Percentiles rank a stretch among this genome's conserved stretches.
phyloP scores from a whole-genome alignment of 2,888 invertebrate species.

The Lymantria monacha region DNA sequence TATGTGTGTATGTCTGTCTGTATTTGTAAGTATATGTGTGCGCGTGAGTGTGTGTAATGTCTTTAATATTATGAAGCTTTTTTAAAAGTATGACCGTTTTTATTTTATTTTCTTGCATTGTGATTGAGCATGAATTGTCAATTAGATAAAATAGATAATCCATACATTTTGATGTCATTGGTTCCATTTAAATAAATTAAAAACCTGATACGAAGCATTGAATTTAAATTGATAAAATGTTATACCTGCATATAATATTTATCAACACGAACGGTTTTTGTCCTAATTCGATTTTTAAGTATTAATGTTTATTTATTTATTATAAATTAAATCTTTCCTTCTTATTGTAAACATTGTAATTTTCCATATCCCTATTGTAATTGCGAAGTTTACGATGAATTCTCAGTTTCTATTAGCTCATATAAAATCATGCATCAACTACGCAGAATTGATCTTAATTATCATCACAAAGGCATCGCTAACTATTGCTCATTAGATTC shows the following conservation, averaged over 20 bases:
- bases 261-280: not conserved
- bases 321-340: no score
- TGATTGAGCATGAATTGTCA: not conserved
- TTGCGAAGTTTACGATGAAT: slow-evolving; percentile 1
- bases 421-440: slow-evolving; percentile 12
- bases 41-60: no score
- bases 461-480: slow-evolving; percentile 35
- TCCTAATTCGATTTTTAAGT: not conserved
- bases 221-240: not conserved
- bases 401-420: slow-evolving; percentile 1
- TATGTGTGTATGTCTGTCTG: no score
- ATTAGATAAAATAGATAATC: not conserved
- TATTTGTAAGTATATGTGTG: no score
- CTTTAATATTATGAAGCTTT: no score
- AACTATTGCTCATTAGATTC: slow-evolving; percentile 29
- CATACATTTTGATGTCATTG: not conserved
- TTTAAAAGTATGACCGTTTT: no score
- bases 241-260: not conserved
- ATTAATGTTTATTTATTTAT: not conserved
- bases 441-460: slow-evolving; percentile 22
- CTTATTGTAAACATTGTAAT: not conserved
- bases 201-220: not conserved
- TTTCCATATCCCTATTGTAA: not conserved
- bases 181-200: not conserved
- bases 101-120: no score